These are phyloP conservation scores for Ceratosolen solmsi DNA, from an alignment of 1,140 invertebrate genomes.

Conservation along the genomic window DNA sequence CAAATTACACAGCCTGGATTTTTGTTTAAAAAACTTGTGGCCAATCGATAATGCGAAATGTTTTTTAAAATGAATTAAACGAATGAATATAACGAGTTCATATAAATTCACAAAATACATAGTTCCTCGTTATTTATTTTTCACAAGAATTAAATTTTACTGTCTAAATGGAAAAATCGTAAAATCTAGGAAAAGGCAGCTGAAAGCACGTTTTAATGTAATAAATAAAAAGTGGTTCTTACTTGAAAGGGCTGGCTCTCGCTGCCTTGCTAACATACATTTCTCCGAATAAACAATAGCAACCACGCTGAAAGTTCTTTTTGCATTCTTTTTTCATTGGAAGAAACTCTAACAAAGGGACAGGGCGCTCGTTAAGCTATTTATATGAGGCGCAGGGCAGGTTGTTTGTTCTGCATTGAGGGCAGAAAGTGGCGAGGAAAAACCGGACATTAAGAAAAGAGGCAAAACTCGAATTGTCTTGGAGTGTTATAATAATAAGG, in stretches of 20 bases:
- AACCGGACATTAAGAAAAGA: neutral
- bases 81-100: too few relatives aligned
- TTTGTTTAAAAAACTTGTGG: neutral
- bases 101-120: too few relatives aligned
- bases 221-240: neutral
- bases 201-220: too few relatives aligned
- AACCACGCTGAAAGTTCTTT: neutral
- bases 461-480: neutral
- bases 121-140: too few relatives aligned
- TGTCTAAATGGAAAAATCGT: too few relatives aligned
- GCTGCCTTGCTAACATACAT: neutral
- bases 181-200: too few relatives aligned
- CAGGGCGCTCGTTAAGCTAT: conserved; percentile 43
- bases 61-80: too few relatives aligned
- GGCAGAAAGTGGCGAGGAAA: too few relatives aligned
- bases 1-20: neutral
- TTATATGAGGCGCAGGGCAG: conserved; percentile 16
- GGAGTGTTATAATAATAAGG: neutral
- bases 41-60: neutral
- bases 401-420: too few relatives aligned
- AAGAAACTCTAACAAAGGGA: conserved; percentile 10
- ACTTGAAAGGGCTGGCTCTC: neutral
- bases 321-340: neutral
- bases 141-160: too few relatives aligned
- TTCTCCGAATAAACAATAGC: conserved; percentile 4